These are phyloP conservation scores for Champsocephalus gunnari DNA, from an alignment of 2,797 vertebrate species.

Conservation along the genomic window DNA sequence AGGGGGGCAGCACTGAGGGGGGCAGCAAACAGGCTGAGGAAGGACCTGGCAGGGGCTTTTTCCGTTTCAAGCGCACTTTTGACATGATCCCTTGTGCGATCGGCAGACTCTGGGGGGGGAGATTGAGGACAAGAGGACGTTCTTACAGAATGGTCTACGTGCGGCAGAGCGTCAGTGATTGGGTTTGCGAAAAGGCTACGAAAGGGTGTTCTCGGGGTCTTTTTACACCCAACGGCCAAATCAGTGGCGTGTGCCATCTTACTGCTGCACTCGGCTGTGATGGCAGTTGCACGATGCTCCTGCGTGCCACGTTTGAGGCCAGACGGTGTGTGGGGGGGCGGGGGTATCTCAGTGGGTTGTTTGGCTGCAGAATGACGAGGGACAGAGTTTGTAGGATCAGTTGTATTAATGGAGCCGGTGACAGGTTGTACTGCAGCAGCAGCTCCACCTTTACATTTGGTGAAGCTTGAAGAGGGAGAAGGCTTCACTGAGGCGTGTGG, in stretches of 20 bases:
- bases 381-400: neutral
- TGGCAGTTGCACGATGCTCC: neutral
- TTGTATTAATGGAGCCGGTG: neutral
- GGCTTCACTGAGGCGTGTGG: neutral
- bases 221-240: neutral
- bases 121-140: neutral
- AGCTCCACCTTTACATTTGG: neutral
- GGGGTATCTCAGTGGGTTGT: neutral
- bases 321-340: neutral
- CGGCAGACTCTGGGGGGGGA: slow-evolving; percentile 6
- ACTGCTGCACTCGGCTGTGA: neutral
- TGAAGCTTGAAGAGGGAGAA: neutral
- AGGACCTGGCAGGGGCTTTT: slow-evolving; percentile 19
- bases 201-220: slow-evolving; percentile 37
- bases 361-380: neutral
- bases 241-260: neutral
- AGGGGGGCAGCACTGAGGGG: slow-evolving; percentile 40
- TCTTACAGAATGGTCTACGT: neutral
- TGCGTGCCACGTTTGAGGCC: neutral
- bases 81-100: neutral
- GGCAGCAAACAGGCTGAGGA: slow-evolving; percentile 58
- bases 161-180: slow-evolving; percentile 1
- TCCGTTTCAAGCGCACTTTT: neutral
- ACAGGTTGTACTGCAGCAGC: neutral
- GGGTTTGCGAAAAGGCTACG: slow-evolving; percentile 43